Percentiles rank a stretch among this genome's conserved stretches.
Evolutionary conservation across 2,113 vertebrate species (phyloP).

Genomic region (Onychostoma macrolepis): DNA sequence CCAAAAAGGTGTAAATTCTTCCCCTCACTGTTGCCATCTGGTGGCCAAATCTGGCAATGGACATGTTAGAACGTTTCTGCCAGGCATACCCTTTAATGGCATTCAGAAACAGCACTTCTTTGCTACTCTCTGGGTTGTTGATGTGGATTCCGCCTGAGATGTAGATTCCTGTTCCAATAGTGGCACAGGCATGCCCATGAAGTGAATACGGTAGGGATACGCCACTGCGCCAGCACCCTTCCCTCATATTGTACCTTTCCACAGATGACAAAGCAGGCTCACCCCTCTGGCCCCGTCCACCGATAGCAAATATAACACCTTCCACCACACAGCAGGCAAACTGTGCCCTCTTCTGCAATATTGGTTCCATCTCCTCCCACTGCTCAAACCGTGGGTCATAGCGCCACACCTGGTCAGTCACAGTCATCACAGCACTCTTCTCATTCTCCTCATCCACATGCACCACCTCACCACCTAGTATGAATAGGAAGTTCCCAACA

Average conservation of each 20-base stretch:
- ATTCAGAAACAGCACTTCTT: constrained; percentile 79
- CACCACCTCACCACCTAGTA: constrained; percentile 85
- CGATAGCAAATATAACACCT: constrained; percentile 82
- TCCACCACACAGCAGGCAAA: constrained; percentile 86
- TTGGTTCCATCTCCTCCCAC: constrained; percentile 80
- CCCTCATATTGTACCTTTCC: constrained; percentile 84
- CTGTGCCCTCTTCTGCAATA: constrained; percentile 84
- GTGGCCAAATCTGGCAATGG: constrained; percentile 89
- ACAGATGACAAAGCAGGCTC: constrained; percentile 76
- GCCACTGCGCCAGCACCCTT: constrained; percentile 80
- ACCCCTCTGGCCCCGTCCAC: constrained; percentile 73
- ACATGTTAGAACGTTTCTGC: constrained; percentile 85
- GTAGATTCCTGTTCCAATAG: constrained; percentile 79
- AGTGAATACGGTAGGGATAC: constrained; percentile 76
- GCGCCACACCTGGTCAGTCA: constrained; percentile 83
- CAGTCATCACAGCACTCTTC: constrained; percentile 37
- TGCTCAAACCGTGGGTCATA: constrained; percentile 88
- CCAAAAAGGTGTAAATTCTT: constrained; percentile 89
- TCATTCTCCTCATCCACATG: constrained; percentile 60
- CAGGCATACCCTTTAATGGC: constrained; percentile 69
- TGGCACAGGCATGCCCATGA: constrained; percentile 84
- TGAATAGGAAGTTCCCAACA: constrained; percentile 88
- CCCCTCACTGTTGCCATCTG: constrained; percentile 84
- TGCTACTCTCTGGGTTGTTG: constrained; percentile 74
- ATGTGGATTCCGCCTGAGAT: constrained; percentile 84